These are phyloP conservation scores for Macaca mulatta DNA, from an alignment of 2,113 vertebrate species.

Conservation along the genomic window DNA sequence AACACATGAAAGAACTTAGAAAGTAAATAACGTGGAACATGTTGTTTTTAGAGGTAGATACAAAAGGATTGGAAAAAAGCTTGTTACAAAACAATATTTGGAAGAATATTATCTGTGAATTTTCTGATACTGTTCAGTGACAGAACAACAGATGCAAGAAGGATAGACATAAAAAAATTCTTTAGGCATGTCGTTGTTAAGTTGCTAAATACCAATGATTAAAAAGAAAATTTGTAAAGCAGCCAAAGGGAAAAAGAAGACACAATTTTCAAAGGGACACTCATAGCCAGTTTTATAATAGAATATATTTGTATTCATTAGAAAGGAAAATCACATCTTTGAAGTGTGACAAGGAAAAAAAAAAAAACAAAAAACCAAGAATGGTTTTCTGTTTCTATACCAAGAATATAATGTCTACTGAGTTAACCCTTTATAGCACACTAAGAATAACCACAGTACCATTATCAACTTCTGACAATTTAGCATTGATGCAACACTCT, in stretches of 20 bases:
- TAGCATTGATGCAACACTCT: not conserved
- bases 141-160: not conserved
- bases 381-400: not conserved
- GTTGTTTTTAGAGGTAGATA: not conserved
- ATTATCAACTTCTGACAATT: not conserved
- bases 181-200: not conserved
- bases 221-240: not conserved
- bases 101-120: not conserved
- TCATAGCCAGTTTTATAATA: not conserved
- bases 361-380: not conserved
- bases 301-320: not conserved
- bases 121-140: not conserved
- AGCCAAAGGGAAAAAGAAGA: not conserved
- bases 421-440: not conserved
- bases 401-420: not conserved
- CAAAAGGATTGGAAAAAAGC: not conserved
- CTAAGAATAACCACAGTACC: too few relatives aligned
- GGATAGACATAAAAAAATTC: not conserved
- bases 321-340: not conserved
- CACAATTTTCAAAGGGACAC: not conserved
- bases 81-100: not conserved
- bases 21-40: not conserved
- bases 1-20: not conserved
- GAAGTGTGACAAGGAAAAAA: not conserved
- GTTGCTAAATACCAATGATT: not conserved